A percentile compares a stretch with the other conserved stretches of the same genome.
phyloP scores from a whole-genome alignment of 2,888 invertebrate species.

The Acholoe squamosa region DNA sequence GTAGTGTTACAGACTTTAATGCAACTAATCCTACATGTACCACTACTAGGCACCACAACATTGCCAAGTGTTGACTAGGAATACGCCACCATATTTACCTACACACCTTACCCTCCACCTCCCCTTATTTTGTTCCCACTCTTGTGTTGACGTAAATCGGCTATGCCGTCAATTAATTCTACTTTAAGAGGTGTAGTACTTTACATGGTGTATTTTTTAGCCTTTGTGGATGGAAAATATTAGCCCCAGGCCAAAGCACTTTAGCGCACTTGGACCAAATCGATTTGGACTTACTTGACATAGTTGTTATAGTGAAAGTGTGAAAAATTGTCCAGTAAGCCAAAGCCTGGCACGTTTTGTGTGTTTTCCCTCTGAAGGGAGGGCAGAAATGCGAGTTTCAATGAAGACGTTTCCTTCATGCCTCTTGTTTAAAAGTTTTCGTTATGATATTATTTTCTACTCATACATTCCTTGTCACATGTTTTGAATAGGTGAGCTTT shows the following conservation, averaged over 20 bases:
- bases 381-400: no score
- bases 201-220: background rate
- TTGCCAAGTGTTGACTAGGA: background rate
- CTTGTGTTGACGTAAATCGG: background rate
- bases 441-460: no score
- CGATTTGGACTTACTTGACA: background rate
- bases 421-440: no score
- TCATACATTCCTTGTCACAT: no score
- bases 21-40: background rate
- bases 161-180: conserved; percentile 31
- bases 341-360: background rate
- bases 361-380: no score
- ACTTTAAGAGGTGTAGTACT: conserved; percentile 8
- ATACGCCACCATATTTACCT: background rate
- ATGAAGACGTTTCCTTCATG: no score
- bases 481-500: no score
- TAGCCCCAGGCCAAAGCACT: background rate
- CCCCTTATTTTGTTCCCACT: background rate
- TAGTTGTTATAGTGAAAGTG: background rate
- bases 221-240: background rate
- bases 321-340: background rate
- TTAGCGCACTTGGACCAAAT: background rate
- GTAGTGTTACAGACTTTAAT: background rate
- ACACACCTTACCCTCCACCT: background rate
- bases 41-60: background rate